These are phyloP conservation scores for Drosophila birchii DNA, from an alignment of 2,888 invertebrate species.

Conservation along the genomic window DNA sequence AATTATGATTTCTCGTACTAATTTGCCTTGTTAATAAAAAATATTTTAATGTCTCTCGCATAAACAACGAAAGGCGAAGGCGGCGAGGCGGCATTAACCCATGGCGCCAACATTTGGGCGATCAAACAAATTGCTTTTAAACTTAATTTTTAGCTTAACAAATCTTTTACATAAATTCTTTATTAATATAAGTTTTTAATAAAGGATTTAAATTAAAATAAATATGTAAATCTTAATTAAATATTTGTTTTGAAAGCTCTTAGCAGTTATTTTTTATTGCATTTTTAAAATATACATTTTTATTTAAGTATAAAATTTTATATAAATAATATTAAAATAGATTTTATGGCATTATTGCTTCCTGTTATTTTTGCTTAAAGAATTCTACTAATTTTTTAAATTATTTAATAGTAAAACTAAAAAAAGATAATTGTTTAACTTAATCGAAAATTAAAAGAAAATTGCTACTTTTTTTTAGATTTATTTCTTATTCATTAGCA, in stretches of 20 bases:
- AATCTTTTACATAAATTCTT: background rate
- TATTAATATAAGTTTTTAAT: no score
- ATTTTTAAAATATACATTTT: background rate
- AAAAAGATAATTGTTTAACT: background rate
- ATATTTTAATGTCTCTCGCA: constrained; percentile 58
- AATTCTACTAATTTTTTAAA: background rate
- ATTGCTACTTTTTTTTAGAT: background rate
- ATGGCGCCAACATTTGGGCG: background rate
- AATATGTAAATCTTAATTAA: background rate
- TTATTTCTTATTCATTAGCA: background rate
- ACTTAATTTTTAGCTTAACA: background rate
- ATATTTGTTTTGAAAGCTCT: no score
- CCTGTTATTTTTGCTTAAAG: background rate
- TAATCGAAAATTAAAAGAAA: no score
- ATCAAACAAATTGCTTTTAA: background rate
- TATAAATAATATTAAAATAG: no score
- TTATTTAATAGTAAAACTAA: background rate
- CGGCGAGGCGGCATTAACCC: constrained; percentile 16
- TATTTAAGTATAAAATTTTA: background rate
- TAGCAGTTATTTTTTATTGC: no score
- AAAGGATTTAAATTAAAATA: no score
- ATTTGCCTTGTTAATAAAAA: constrained; percentile 79
- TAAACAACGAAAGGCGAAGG: constrained; percentile 55
- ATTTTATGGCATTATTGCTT: no score
- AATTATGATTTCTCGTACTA: constrained; percentile 78